Conservation (phyloP, 1,140 invertebrate genomes). For the Bombus polaris region DNA sequence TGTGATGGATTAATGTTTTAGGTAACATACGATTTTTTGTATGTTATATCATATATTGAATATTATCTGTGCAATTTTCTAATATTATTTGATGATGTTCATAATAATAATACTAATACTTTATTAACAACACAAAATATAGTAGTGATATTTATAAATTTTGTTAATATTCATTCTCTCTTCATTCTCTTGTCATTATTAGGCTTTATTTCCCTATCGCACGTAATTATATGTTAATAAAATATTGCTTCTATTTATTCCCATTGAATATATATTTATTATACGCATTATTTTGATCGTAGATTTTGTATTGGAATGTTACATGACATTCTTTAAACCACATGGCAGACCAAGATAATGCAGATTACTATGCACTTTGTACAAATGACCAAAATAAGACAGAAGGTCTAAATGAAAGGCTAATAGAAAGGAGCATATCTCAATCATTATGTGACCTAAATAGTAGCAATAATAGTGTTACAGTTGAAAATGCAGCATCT, state of each 20-base stretch:
- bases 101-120: background rate
- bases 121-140: background rate
- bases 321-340: conserved; percentile 53
- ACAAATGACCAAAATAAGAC: conserved; percentile 71
- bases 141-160: background rate
- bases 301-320: conserved; percentile 42
- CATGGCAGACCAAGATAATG: conserved; percentile 52
- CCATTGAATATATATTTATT: background rate
- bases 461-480: conserved; percentile 68
- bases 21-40: conserved; percentile 37
- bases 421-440: conserved; percentile 66
- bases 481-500: conserved; percentile 53
- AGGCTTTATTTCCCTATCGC: background rate
- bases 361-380: conserved; percentile 47
- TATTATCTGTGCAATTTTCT: background rate
- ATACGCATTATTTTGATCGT: conserved; percentile 2
- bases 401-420: conserved; percentile 74
- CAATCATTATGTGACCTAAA: conserved; percentile 63
- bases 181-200: background rate
- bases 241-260: background rate
- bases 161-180: background rate
- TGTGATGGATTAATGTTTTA: conserved; percentile 50
- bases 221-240: background rate
- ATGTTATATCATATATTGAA: background rate
- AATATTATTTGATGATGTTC: background rate